A percentile compares a stretch with the other conserved stretches of the same genome.
These are phyloP conservation scores for Periophthalmus modestus DNA, from an alignment of 2,113 vertebrate genomes.

Conservation along the genomic window DNA sequence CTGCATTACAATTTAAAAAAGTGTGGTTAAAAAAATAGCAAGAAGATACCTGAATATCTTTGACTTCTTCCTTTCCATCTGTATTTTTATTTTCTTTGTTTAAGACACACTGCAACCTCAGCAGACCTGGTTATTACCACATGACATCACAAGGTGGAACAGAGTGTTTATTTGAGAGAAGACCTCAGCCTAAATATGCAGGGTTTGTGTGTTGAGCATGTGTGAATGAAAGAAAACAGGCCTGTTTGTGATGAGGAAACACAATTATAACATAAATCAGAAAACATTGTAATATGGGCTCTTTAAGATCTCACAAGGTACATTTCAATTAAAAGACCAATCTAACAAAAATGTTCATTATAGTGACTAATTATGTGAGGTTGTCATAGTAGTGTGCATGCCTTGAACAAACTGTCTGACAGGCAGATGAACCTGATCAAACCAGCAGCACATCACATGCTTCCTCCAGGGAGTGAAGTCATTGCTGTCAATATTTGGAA, in stretches of 20 bases:
- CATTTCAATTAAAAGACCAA: conserved; percentile 32
- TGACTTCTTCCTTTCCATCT: background rate
- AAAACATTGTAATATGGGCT: no score
- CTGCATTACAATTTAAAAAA: background rate
- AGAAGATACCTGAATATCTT: background rate
- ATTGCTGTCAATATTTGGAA: conserved; percentile 76
- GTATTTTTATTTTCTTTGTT: background rate
- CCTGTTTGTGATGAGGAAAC: no score
- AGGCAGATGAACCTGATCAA: conserved; percentile 50
- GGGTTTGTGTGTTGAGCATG: no score
- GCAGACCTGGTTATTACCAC: background rate
- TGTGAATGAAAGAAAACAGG: no score
- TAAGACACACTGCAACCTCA: background rate
- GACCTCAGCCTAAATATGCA: no score
- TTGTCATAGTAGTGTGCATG: conserved; percentile 39
- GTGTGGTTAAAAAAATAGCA: no score
- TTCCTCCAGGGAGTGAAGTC: conserved; percentile 73
- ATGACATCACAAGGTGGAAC: no score
- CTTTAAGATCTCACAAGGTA: conserved; percentile 12
- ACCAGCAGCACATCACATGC: conserved; percentile 61
- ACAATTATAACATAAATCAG: no score
- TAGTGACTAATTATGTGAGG: conserved; percentile 32
- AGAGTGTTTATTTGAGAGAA: no score
- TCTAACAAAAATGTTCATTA: conserved; percentile 37
- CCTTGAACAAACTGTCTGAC: conserved; percentile 68